Percentiles rank a stretch among this genome's conserved stretches.
Evolutionary conservation across 2,113 vertebrate genomes (phyloP).

Genomic region (Mobula hypostoma): DNA sequence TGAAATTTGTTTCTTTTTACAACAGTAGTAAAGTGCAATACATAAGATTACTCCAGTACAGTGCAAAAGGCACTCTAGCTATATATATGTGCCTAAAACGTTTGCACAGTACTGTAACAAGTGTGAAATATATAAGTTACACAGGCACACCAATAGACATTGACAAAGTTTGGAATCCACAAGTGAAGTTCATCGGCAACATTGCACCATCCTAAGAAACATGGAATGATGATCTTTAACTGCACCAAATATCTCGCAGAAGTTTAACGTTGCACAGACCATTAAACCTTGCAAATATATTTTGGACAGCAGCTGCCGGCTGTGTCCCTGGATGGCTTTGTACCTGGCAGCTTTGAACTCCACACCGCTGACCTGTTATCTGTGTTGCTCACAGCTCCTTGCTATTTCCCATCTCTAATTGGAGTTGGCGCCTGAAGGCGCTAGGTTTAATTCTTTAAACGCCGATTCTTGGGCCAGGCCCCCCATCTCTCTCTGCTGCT

Average conservation of each 20-base stretch:
- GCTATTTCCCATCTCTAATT: not conserved
- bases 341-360: not conserved
- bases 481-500: not conserved
- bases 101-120: too few species aligned
- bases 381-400: not conserved
- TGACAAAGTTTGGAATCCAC: too few species aligned
- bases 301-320: not conserved
- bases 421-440: not conserved
- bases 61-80: too few species aligned
- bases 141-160: too few species aligned
- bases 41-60: too few species aligned
- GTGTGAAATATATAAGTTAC: too few species aligned
- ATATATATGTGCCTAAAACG: too few species aligned
- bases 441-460: not conserved
- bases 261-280: not conserved
- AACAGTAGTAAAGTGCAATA: too few species aligned
- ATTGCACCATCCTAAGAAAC: too few species aligned
- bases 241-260: not conserved
- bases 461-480: not conserved
- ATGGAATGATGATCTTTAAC: too few species aligned
- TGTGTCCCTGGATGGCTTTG: not conserved
- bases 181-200: too few species aligned
- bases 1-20: too few species aligned
- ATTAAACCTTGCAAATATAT: not conserved
- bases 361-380: not conserved